phyloP scores from a whole-genome alignment of 2,797 vertebrate genomes.

The Garrulus glandarius region DNA sequence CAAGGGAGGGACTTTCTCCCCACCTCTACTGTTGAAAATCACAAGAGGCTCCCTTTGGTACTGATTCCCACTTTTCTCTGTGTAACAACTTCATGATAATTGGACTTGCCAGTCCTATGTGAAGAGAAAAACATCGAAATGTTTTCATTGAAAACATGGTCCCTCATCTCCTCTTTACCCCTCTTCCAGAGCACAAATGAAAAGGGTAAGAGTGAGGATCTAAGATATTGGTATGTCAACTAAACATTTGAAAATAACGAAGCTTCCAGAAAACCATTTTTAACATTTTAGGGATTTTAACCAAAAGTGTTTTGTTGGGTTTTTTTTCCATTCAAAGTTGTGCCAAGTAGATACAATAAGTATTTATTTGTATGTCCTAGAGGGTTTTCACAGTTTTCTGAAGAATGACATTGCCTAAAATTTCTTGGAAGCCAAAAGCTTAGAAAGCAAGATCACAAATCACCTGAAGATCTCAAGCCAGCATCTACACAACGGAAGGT shows the following conservation, averaged over 20 bases:
- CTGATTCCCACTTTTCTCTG: neutral
- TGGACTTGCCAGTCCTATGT: neutral
- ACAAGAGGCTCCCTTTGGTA: neutral
- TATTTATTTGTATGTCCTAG: neutral
- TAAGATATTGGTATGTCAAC: neutral
- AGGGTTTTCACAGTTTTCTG: neutral
- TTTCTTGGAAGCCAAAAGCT: neutral
- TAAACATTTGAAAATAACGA: neutral
- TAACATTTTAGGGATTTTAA: neutral
- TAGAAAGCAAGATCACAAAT: neutral
- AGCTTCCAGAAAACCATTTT: neutral
- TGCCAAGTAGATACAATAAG: neutral
- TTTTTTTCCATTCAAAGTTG: neutral
- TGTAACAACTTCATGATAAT: neutral
- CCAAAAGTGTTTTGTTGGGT: accelerated
- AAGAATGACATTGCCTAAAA: neutral
- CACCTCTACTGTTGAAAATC: neutral
- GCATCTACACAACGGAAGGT: neutral
- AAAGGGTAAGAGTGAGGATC: neutral
- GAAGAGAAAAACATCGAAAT: neutral
- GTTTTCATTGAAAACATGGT: neutral
- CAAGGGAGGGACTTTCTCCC: accelerated
- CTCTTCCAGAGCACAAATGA: neutral
- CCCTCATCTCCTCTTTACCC: neutral
- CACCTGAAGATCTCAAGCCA: neutral